These are phyloP conservation scores for Diorhabda sublineata DNA, from an alignment of 1,140 invertebrate genomes.

Conservation along the genomic window DNA sequence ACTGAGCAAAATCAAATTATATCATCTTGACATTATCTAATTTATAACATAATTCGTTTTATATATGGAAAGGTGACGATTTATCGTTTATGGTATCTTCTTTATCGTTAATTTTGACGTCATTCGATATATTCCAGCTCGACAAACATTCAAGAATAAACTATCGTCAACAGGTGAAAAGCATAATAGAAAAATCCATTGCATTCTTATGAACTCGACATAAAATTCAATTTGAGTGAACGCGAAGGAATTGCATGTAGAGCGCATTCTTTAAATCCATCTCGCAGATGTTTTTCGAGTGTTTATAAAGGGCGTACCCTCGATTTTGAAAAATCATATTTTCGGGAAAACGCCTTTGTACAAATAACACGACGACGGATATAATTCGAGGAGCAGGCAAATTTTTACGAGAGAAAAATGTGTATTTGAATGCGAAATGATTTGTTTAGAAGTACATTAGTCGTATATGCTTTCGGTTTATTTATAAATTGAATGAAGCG, in stretches of 20 bases:
- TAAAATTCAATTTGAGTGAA: neutral
- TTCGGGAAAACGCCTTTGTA: neutral
- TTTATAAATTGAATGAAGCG: too few species aligned
- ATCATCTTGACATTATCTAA: neutral
- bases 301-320: neutral
- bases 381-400: neutral
- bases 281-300: neutral
- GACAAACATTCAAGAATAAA: neutral
- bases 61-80: neutral
- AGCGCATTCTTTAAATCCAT: neutral
- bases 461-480: neutral
- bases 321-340: neutral
- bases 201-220: neutral
- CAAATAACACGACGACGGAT: neutral
- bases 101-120: neutral
- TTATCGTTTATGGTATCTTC: constrained; percentile 2
- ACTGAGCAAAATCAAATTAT: neutral
- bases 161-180: neutral
- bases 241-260: neutral
- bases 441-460: constrained; percentile 1
- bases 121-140: neutral
- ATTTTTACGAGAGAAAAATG: neutral
- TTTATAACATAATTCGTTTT: neutral
- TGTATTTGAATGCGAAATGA: constrained; percentile 1
- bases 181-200: neutral